A percentile compares a stretch with the other conserved stretches of the same genome.
Evolutionary conservation across 2,888 invertebrate species (phyloP).

Genomic region (Conops quadrifasciatus): DNA sequence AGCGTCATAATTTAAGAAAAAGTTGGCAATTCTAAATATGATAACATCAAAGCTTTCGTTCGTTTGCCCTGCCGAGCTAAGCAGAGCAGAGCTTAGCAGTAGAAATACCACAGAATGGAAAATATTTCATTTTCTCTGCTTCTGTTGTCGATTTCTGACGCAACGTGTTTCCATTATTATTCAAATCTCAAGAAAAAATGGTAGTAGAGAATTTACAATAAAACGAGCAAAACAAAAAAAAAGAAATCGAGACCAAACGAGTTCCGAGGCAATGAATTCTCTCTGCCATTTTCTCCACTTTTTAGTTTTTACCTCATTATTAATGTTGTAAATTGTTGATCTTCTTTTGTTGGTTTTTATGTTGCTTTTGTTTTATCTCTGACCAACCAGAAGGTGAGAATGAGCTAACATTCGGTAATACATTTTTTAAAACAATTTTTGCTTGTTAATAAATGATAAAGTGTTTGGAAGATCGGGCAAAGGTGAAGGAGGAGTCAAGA

Average conservation of each 20-base stretch:
- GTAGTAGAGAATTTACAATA: conserved; percentile 1
- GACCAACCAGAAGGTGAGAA: neutral
- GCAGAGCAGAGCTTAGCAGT: neutral
- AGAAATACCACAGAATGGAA: conserved; percentile 1
- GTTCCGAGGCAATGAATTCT: conserved; percentile 13
- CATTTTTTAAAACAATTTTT: neutral
- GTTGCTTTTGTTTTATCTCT: neutral
- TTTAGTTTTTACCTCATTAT: neutral
- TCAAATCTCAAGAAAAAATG: neutral
- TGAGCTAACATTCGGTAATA: conserved; percentile 24
- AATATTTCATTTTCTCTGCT: conserved; percentile 23
- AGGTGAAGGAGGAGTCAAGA: neutral
- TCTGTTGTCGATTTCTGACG: conserved; percentile 24
- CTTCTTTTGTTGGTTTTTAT: conserved; percentile 1
- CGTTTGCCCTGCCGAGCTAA: too few relatives aligned
- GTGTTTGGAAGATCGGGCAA: neutral
- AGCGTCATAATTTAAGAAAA: too few relatives aligned
- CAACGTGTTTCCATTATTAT: conserved; percentile 26
- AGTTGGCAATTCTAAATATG: too few relatives aligned
- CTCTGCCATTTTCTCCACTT: conserved; percentile 16
- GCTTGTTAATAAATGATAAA: neutral
- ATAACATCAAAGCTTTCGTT: too few relatives aligned
- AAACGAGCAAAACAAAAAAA: neutral
- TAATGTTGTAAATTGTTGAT: neutral
- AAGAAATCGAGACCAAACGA: conserved; percentile 20